A percentile compares a stretch with the other conserved stretches of the same genome.
Conservation (phyloP, 1,140 invertebrate genomes). For the Pogonus chalceus region DNA sequence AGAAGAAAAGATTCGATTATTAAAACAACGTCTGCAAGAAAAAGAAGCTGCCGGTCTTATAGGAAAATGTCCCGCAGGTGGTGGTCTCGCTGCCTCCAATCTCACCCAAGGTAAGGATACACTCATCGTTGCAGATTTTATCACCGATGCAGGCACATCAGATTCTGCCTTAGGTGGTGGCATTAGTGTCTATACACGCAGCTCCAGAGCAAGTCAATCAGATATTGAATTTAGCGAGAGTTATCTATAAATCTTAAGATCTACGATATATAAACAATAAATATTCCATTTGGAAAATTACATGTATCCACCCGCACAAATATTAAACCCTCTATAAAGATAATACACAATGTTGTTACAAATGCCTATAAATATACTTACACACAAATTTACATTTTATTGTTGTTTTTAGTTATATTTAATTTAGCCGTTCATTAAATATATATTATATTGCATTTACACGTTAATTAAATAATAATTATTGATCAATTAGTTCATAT, state of each 20-base stretch:
- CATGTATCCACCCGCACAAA: neutral
- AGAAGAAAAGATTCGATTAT: conserved; percentile 73
- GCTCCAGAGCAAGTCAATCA: conserved; percentile 65
- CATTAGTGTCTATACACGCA: conserved; percentile 61
- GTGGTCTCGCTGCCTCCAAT: conserved; percentile 28
- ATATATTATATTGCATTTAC: too few relatives aligned
- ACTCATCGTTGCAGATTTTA: conserved; percentile 56
- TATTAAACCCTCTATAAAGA: conserved; percentile 6
- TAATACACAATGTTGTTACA: neutral
- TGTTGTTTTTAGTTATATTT: too few relatives aligned
- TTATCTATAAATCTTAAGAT: conserved; percentile 54
- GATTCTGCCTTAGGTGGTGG: conserved; percentile 62
- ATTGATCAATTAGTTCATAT: too few relatives aligned
- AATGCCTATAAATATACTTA: neutral
- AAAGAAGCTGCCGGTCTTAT: conserved; percentile 43
- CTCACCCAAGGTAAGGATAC: conserved; percentile 45
- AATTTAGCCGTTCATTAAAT: too few relatives aligned
- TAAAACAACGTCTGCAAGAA: conserved; percentile 70
- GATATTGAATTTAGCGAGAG: conserved; percentile 82
- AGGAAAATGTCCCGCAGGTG: conserved; percentile 12
- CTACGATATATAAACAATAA: too few relatives aligned
- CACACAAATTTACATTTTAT: too few relatives aligned
- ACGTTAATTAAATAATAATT: too few relatives aligned
- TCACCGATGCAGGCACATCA: conserved; percentile 65
- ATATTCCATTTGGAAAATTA: conserved; percentile 1